phyloP scores from a whole-genome alignment of 2,888 invertebrate species.

The Pachycephus smyrnensis region DNA sequence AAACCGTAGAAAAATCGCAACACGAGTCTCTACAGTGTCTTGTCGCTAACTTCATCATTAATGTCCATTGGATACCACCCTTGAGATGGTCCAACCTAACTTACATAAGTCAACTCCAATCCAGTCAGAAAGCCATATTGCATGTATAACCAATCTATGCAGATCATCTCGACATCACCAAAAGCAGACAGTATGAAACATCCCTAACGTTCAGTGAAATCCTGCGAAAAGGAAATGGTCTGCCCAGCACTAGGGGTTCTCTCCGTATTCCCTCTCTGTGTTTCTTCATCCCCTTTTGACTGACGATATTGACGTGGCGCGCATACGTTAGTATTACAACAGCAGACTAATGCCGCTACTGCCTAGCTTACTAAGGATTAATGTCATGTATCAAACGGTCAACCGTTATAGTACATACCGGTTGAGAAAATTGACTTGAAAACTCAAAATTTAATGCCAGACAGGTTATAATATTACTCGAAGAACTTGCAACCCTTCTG shows the following conservation, averaged over 20 bases:
- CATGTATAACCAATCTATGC: background rate
- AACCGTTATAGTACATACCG: background rate
- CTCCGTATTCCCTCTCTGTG: slow-evolving; percentile 22
- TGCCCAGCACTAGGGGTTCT: background rate
- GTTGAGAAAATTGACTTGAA: background rate
- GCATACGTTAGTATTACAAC: slow-evolving; percentile 26
- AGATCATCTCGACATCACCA: background rate
- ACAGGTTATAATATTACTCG: background rate
- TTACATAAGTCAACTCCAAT: background rate
- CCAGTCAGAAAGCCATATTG: background rate
- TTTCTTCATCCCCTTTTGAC: slow-evolving; percentile 42
- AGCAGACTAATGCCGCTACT: slow-evolving; percentile 42
- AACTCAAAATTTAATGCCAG: background rate
- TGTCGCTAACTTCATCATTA: background rate
- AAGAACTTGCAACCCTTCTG: background rate
- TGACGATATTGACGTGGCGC: slow-evolving; percentile 32
- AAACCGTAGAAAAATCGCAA: background rate
- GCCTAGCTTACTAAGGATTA: slow-evolving; percentile 60
- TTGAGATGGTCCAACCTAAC: background rate
- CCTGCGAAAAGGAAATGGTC: slow-evolving; percentile 61
- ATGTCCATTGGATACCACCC: background rate
- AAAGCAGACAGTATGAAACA: slow-evolving; percentile 42
- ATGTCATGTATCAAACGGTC: slow-evolving; percentile 53
- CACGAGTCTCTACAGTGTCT: background rate
- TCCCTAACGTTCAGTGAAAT: slow-evolving; percentile 60